These are phyloP conservation scores for Pipistrellus pipistrellus DNA, from an alignment of 2,797 vertebrate genomes.

Conservation along the genomic window DNA sequence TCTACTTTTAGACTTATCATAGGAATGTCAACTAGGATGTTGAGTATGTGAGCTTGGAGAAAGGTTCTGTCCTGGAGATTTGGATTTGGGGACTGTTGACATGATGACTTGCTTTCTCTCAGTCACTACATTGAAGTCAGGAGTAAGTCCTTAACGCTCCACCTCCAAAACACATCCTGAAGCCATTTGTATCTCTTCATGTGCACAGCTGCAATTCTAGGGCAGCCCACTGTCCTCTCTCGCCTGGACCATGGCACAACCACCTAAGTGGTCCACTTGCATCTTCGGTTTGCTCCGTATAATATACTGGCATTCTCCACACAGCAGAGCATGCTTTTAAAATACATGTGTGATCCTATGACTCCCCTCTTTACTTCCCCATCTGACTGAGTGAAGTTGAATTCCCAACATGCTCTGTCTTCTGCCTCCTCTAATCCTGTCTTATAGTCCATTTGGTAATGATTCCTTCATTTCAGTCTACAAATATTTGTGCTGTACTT, in stretches of 20 bases:
- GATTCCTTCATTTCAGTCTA: not conserved
- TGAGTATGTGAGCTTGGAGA: not conserved
- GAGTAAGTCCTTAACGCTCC: not conserved
- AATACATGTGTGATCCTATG: not conserved
- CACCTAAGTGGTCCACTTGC: accelerated
- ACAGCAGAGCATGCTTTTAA: not conserved
- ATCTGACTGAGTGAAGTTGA: not conserved
- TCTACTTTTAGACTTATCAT: not conserved
- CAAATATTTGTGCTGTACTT: not conserved
- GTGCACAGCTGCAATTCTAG: not conserved
- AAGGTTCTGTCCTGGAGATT: not conserved
- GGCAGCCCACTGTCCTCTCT: not conserved
- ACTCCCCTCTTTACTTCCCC: not conserved
- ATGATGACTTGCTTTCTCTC: not conserved
- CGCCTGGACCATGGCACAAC: too few relatives aligned
- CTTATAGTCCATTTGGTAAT: too few relatives aligned
- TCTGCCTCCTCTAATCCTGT: not conserved
- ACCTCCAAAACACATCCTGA: not conserved
- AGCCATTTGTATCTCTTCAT: not conserved
- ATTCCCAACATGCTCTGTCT: not conserved
- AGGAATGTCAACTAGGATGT: not conserved
- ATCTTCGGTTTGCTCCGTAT: accelerated
- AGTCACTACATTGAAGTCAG: not conserved
- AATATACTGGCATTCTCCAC: not conserved
- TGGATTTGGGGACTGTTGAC: not conserved